These are phyloP conservation scores for Meta bourneti DNA, from an alignment of 2,888 invertebrate species.

Conservation along the genomic window DNA sequence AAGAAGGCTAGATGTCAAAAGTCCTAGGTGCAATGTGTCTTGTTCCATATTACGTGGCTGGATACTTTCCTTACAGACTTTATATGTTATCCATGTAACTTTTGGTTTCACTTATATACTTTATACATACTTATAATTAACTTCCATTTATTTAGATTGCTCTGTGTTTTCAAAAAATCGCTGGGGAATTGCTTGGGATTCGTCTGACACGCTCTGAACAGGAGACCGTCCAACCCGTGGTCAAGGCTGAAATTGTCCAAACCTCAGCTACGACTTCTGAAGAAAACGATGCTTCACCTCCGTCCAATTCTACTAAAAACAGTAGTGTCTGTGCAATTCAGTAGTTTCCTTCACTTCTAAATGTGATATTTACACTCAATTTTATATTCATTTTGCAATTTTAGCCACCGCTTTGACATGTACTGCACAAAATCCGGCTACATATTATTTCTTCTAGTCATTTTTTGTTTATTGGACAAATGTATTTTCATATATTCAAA, in stretches of 20 bases:
- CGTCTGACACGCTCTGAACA: constrained; percentile 85
- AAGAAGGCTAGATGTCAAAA: too few relatives aligned
- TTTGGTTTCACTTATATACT: too few relatives aligned
- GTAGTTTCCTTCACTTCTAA: neutral
- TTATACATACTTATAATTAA: too few relatives aligned
- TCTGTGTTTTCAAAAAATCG: constrained; percentile 85
- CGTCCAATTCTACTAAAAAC: constrained; percentile 53
- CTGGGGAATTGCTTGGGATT: constrained; percentile 86
- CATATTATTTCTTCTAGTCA: constrained; percentile 21
- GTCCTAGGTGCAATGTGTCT: too few relatives aligned
- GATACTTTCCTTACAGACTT: too few relatives aligned
- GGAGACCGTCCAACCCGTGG: constrained; percentile 86
- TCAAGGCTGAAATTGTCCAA: constrained; percentile 85
- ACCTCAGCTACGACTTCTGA: constrained; percentile 54
- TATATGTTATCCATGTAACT: too few relatives aligned
- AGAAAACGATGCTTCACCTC: constrained; percentile 4
- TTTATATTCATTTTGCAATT: constrained; percentile 10
- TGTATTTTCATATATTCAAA: constrained; percentile 11
- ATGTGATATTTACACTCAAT: constrained; percentile 12
- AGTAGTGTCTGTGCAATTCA: constrained; percentile 66
- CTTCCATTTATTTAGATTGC: constrained; percentile 79
- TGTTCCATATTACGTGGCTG: too few relatives aligned
- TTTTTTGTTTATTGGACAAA: constrained; percentile 21
- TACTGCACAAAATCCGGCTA: too few relatives aligned
- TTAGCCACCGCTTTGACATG: neutral